Base-by-base conservation (phyloP, 2,797 vertebrate genomes). In the Lepus oiostolus region DNA sequence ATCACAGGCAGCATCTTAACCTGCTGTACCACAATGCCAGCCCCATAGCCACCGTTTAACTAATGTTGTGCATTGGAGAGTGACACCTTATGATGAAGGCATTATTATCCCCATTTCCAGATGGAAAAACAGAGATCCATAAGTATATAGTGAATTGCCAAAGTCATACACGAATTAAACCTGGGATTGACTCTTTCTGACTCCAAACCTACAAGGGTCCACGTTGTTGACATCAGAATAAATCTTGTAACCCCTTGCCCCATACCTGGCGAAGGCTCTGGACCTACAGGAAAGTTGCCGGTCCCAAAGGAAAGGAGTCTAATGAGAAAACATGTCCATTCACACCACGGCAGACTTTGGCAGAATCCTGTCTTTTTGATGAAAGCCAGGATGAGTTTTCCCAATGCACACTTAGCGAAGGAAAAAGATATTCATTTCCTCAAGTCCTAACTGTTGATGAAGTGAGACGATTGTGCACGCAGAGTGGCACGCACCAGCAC, bases 321-420 rank as follows among this genome's bases (percentile, higher is more conserved):
- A 93, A 95, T 95, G 93, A 95, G 82, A 92, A 98, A 95, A 91
- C 85, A 60, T 93, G 84, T 93, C 85, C 88, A 72, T 94, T 62
- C 60, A 77, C 75, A 93, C 54, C 52, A 9, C 54, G 63, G 16
- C 63, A 89, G 52, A 80, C 11, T 91, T 75, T 76, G 54, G 28
- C 8, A 67, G 47, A 42, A 93, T 80, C 75, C 74, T 16, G 2
- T 60, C 81, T 93, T 93, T 88, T 62, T 90, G 52, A 96, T 95
- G 30, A 92, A 96, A 97, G 82, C 79, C 88, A 96, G n/a, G 71
- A 52, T 62, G 88, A 76, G 14, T 95, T 98, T 97, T 95, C 94
- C 86, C 50, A 87, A 38, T 85, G 96, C 88, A 77, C 88, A 97
- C 87, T 82, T 97, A 97, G 86, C 88, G 65, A 91, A 58, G 89